Base-by-base conservation (phyloP, 1,140 invertebrate species). In the Zeugodacus cucurbitae region DNA sequence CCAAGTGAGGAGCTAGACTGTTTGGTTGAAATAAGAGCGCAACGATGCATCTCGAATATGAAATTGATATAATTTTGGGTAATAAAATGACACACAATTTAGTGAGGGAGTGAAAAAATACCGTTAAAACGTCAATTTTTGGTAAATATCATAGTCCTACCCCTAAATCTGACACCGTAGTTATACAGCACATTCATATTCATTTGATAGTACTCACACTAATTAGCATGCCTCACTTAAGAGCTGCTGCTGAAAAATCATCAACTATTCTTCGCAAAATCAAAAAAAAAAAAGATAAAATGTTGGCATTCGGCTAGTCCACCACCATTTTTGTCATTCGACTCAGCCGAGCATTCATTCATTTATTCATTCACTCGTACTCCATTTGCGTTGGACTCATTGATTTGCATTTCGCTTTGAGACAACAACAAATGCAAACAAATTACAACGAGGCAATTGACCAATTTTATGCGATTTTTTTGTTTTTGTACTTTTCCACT, bases 381-480 rank as follows among this genome's bases (percentile, higher is more conserved):
- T 41, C 20, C 70, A 22, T 74, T 74, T 67, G 29, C 26, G 26
- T 67, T 34, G 14, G 64, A n/a, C 70, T 74, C 70, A 74, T 41
- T 74, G 34, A 74, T 74, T 74, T 74, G 10, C 70, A 74, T 74
- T 74, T 41, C n/a, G n/a, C 70, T 74, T 74, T 74, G 70, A 41
- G 70, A 41, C n/a, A 62, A 62, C 5, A 62, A 62, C 58, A 62
- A 62, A 59, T 1, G n/a, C 58, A 62, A 62, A 62, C 58, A 62
- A 74, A 74, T 74, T 41, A 74, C 70, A 74, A 74, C 70, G 70
- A 67, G 26, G 32, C 70, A 41, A 74, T 41, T 41, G 70, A 74
- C 20, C 32, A 74, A 74, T 74, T 74, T 74, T 41, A 74, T 41
- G 20, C 14, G 37, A 41, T 74, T 74, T 67, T 67, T 74, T 74